Evolutionary conservation across 2,113 vertebrate genomes (phyloP), one percentile per base, ranked within the genome.

Genomic region (Ciconia boyciana): DNA sequence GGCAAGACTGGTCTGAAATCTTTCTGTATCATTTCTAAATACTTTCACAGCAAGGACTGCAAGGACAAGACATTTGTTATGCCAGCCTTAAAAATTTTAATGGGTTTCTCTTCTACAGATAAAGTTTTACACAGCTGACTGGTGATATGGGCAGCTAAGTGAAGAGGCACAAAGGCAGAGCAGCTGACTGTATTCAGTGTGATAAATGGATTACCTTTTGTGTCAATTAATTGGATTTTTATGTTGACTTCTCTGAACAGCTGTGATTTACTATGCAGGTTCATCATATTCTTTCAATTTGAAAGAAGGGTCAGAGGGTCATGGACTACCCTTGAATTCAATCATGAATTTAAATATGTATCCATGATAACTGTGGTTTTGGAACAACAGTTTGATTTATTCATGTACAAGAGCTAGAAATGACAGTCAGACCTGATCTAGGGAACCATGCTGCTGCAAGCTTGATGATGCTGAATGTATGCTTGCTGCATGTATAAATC

Each of bases 161-260:
- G 0, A 90, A 65, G 13, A 87, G 19, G n/a, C 43, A 87, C 52
- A 94, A 72, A 74, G 65, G 55, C 74, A 90, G 69, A 87, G 57
- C 76, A 65, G 69, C 74, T 55, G 57, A 83, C 48, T 82, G 94
- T 55, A 74, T 28, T 82, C 17, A 16, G 48, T 46, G 34, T 70
- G 66, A 96, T 89, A 94, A 85, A 96, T 39, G 55, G 80, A 83
- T 57, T 91, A 75, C 57, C 72, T 86, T 91, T 75, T 83, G 55
- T 75, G 41, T n/a, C 71, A 83, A 57, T 70, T 89, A 79, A 95
- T 19, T 86, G 61, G 70, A 89, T 87, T 93, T 87, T 85, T 89
- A 96, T 36, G 26, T 57, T 88, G 57, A 82, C 31, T 70, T 90
- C 65, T 90, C 65, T 46, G 18, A 77, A 70, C 32, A 69, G 78